Conservation (phyloP, 2,888 invertebrate genomes). For the Gerris lacustris region DNA sequence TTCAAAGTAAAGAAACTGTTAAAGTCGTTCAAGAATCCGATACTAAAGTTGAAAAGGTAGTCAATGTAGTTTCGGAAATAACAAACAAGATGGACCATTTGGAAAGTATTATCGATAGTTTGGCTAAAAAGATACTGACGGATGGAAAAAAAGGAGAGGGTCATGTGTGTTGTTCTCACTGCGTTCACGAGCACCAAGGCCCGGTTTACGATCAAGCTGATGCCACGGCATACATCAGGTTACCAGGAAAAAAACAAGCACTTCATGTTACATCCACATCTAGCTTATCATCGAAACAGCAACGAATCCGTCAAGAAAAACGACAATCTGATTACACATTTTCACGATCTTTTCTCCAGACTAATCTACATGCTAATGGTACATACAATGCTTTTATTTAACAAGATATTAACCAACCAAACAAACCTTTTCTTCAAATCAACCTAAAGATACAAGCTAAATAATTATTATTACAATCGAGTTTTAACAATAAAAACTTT, state of each 20-base stretch:
- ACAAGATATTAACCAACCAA: too few relatives aligned
- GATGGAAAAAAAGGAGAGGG: neutral
- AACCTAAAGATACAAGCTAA: too few relatives aligned
- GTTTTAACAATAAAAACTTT: too few relatives aligned
- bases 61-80: slow-evolving; percentile 22
- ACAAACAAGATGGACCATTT: slow-evolving; percentile 24
- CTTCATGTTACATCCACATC: neutral
- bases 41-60: slow-evolving; percentile 19
- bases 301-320: neutral
- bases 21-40: slow-evolving; percentile 19
- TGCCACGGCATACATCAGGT: neutral
- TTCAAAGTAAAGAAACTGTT: slow-evolving; percentile 10
- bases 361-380: too few relatives aligned
- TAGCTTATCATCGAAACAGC: neutral
- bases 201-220: slow-evolving; percentile 31
- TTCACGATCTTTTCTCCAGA: too few relatives aligned
- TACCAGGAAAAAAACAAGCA: neutral
- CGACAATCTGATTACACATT: too few relatives aligned
- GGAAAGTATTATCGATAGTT: slow-evolving; percentile 23
- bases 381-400: too few relatives aligned
- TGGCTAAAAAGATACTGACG: slow-evolving; percentile 18
- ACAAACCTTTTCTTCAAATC: too few relatives aligned
- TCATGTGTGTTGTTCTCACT: slow-evolving; percentile 14
- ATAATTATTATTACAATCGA: too few relatives aligned
- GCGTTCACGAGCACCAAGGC: slow-evolving; percentile 49